phyloP scores from a whole-genome alignment of 2,113 vertebrate species.

The Paraplagusia blochii region DNA sequence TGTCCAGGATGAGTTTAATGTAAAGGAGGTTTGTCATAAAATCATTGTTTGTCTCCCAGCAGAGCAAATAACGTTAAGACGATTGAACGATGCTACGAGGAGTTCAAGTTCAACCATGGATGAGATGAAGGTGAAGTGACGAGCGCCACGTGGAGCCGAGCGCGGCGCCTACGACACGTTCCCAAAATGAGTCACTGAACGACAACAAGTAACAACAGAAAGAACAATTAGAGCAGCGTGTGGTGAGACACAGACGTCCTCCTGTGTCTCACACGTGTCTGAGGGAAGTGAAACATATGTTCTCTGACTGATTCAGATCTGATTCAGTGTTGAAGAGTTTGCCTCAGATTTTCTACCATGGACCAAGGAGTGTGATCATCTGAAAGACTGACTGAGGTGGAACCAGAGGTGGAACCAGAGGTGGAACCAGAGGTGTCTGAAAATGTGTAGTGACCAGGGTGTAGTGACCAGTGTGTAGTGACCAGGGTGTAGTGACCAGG shows the following conservation, averaged over 20 bases:
- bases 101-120: constrained; percentile 32
- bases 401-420: too few relatives aligned
- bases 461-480: too few relatives aligned
- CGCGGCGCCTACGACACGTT: constrained; percentile 12
- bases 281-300: background rate
- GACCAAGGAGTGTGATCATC: too few relatives aligned
- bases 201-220: constrained; percentile 2
- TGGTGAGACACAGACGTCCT: constrained; percentile 2
- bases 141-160: constrained; percentile 5
- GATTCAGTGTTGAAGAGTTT: too few relatives aligned
- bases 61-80: constrained; percentile 72
- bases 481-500: too few relatives aligned
- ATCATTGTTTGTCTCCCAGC: constrained; percentile 64
- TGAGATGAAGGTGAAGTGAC: constrained; percentile 10
- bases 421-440: too few relatives aligned
- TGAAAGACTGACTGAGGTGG: too few relatives aligned
- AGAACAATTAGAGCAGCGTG: constrained; percentile 6
- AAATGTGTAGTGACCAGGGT: too few relatives aligned
- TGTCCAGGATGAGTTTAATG: constrained; percentile 48
- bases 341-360: too few relatives aligned
- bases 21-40: constrained; percentile 48
- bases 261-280: background rate
- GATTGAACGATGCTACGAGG: constrained; percentile 55
- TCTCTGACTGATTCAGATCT: background rate
- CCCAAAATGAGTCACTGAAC: constrained; percentile 10